Percentiles rank a stretch among this genome's conserved stretches.
These are phyloP conservation scores for Agrypnia vestita DNA, from an alignment of 1,140 invertebrate genomes.

Conservation along the genomic window DNA sequence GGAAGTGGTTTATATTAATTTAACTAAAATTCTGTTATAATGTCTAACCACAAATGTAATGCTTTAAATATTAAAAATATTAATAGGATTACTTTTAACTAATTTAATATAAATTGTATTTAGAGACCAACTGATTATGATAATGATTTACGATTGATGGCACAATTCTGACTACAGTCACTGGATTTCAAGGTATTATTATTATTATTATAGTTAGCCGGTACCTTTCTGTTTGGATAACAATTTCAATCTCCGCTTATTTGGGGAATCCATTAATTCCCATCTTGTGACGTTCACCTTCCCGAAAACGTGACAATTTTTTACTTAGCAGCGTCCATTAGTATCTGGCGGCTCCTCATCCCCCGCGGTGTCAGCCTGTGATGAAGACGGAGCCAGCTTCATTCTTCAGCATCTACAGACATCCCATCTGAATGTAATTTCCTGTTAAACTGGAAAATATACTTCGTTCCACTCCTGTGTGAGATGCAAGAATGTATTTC, in stretches of 20 bases:
- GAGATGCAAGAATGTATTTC: neutral
- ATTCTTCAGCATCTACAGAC: conserved; percentile 47
- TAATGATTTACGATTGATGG: too few species aligned
- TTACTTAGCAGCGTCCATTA: neutral
- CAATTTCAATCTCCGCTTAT: neutral
- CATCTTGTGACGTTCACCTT: neutral
- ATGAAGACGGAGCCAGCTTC: conserved; percentile 26
- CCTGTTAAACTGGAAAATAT: conserved; percentile 37
- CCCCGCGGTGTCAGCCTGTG: neutral
- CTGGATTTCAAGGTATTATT: too few species aligned
- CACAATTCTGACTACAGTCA: too few species aligned
- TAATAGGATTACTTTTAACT: too few species aligned
- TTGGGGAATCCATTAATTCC: conserved; percentile 1
- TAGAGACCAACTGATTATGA: too few species aligned
- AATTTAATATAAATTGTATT: neutral
- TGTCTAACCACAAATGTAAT: too few species aligned
- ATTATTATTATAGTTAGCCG: too few species aligned
- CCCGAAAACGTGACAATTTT: conserved; percentile 7
- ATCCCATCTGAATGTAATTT: conserved; percentile 56
- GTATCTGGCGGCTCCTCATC: neutral
- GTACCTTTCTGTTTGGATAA: neutral
- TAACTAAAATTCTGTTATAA: too few species aligned
- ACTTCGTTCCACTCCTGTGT: neutral
- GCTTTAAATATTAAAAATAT: too few species aligned
- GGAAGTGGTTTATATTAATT: too few species aligned